Conservation (phyloP, 2,888 invertebrate species). For the Stenurella melanura region DNA sequence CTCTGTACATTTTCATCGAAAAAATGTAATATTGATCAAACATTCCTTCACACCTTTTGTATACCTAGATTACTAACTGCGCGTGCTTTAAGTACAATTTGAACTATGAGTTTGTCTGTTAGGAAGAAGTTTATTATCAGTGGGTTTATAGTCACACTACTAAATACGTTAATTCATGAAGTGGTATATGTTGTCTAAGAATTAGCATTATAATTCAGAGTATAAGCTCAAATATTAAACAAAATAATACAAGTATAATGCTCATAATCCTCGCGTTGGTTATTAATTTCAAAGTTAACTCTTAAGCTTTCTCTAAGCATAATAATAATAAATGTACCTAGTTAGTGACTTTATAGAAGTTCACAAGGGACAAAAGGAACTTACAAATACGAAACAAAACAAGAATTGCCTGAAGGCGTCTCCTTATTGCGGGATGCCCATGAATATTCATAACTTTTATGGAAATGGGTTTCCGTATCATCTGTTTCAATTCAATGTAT, state of each 20-base stretch:
- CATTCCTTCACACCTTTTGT: too few relatives aligned
- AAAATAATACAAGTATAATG: constrained; percentile 40
- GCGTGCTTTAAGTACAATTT: too few relatives aligned
- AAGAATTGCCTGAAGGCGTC: constrained; percentile 52
- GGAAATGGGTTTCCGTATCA: constrained; percentile 54
- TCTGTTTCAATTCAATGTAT: constrained; percentile 55
- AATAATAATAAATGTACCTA: constrained; percentile 58
- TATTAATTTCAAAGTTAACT: constrained; percentile 53
- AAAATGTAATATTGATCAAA: too few relatives aligned
- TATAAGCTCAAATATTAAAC: constrained; percentile 34
- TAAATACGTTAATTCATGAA: constrained; percentile 15
- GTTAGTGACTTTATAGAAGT: constrained; percentile 53
- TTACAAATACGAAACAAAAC: constrained; percentile 56
- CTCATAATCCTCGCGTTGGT: constrained; percentile 50
- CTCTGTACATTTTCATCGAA: too few relatives aligned
- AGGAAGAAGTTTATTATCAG: background rate
- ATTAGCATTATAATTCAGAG: constrained; percentile 38
- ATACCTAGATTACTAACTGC: too few relatives aligned
- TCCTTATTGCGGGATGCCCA: constrained; percentile 50
- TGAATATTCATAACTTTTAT: constrained; percentile 56
- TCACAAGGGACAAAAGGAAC: constrained; percentile 54
- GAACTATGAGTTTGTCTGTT: too few relatives aligned
- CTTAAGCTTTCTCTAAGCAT: constrained; percentile 51
- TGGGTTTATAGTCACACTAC: background rate
- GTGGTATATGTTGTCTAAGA: constrained; percentile 26